Base-by-base conservation (phyloP, 2,888 invertebrate genomes). In the Hypena proboscidalis region DNA sequence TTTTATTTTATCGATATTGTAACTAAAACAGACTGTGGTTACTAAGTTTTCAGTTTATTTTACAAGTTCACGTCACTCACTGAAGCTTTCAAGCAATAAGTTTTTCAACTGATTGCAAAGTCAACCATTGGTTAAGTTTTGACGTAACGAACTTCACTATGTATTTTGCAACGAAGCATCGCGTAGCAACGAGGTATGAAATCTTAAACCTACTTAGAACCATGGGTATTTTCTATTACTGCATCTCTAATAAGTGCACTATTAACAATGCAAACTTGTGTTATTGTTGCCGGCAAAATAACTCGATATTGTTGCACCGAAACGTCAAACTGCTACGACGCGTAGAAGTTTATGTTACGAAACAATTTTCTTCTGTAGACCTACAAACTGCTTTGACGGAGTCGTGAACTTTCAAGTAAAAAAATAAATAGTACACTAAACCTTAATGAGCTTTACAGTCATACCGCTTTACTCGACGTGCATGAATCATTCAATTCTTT, bases 361-460 rank as follows among this genome's bases (percentile, higher is more conserved):
- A 15, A 15, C 8, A 29, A 4, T 4, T 29, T n/a, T 27, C 8
- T 8, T 15, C 3, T 15, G 9, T 27, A 30, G 15, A 36, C 27
- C 13, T 29, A 15, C 8, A 26, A 3, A 13, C 23, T 42, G 22
- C 14, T 26, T 13, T 22, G 26, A 14, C 20, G 21, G 31, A 26
- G 10, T 29, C 14, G 37, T 38, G 10, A 32, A 31, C 30, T 40
- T 44, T 35, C 29, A 60, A 47, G 54, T 45, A 38, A 50, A 2
- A 20, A 57, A 58, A 47, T 34, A 49, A 56, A 46, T 29, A 30
- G 42, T 50, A 58, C 56, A 57, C 54, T 49, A 42, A 43, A 49
- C 42, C 46, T 43, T 19, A 13, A 29, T 52, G 46, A 58, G 58
- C 48, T 58, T 46, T 47, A 49, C 57, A 58, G 52, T 54, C 45